Conservation (phyloP, 2,797 vertebrate species). For the Gymnodraco acuticeps region DNA sequence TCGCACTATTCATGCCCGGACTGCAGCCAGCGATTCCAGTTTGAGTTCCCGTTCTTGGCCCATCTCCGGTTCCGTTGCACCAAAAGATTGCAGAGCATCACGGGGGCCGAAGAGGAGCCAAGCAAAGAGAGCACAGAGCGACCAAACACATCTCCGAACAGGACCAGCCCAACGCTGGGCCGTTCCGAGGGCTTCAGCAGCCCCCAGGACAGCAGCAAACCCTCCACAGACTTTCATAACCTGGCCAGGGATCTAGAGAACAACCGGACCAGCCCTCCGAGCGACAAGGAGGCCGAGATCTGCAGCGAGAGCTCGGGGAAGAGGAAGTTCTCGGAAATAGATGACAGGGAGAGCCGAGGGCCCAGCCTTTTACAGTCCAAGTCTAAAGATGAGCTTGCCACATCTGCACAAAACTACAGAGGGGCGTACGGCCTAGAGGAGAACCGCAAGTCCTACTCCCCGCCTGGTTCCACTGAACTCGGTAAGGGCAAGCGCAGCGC, state of each 20-base stretch:
- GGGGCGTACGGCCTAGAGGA: slow-evolving; percentile 91
- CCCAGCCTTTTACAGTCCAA: slow-evolving; percentile 80
- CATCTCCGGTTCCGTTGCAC: slow-evolving; percentile 96
- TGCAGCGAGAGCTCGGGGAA: slow-evolving; percentile 86
- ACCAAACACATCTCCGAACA: slow-evolving; percentile 55
- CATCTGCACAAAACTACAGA: slow-evolving; percentile 91
- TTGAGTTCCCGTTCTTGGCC: slow-evolving; percentile 94
- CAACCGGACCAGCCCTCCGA: slow-evolving; percentile 83
- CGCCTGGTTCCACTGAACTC: slow-evolving; percentile 82
- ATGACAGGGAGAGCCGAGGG: slow-evolving; percentile 72
- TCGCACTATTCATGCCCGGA: slow-evolving; percentile 90
- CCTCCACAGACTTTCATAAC: slow-evolving; percentile 97
- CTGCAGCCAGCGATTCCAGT: slow-evolving; percentile 96
- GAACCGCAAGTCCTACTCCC: slow-evolving; percentile 86
- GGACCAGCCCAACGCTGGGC: slow-evolving; percentile 82
- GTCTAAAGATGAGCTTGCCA: slow-evolving; percentile 91
- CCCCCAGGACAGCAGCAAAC: slow-evolving; percentile 85
- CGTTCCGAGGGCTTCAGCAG: slow-evolving; percentile 78
- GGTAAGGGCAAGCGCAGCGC: slow-evolving; percentile 93
- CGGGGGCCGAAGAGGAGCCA: slow-evolving; percentile 77
- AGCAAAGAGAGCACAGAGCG: slow-evolving; percentile 80
- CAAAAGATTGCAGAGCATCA: slow-evolving; percentile 89
- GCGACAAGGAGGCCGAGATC: slow-evolving; percentile 89
- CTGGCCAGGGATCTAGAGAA: slow-evolving; percentile 95
- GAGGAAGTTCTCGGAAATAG: slow-evolving; percentile 88